A percentile compares a stretch with the other conserved stretches of the same genome.
These are phyloP conservation scores for Lumbricus terrestris DNA, from an alignment of 2,888 invertebrate genomes.

Conservation along the genomic window DNA sequence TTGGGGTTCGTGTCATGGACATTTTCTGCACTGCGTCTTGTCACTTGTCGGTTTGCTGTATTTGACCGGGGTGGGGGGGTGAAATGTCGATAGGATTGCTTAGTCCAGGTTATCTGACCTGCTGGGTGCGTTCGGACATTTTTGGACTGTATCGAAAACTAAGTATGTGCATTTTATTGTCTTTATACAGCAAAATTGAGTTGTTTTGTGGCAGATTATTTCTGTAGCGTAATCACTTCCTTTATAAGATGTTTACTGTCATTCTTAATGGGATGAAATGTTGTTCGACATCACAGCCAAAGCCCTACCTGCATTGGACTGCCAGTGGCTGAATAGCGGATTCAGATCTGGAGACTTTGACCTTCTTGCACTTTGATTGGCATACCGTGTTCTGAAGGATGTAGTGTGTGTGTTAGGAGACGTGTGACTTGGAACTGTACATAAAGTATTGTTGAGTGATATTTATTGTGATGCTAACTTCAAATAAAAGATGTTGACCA, in stretches of 20 bases:
- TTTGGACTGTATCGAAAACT: background rate
- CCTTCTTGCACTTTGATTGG: background rate
- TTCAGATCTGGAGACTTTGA: background rate
- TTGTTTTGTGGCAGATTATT: background rate
- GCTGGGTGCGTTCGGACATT: background rate
- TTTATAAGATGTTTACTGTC: background rate
- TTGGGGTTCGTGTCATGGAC: background rate
- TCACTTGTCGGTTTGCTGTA: background rate
- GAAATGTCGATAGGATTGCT: background rate
- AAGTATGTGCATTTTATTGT: background rate
- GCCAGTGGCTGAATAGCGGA: background rate
- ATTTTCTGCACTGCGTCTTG: background rate
- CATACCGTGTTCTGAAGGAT: background rate
- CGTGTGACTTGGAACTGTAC: background rate
- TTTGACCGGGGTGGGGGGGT: background rate
- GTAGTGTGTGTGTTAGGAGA: background rate
- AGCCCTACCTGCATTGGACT: background rate
- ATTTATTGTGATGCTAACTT: conserved; percentile 3
- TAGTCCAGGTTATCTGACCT: background rate
- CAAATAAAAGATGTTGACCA: conserved; percentile 3
- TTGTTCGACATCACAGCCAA: background rate
- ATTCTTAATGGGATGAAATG: background rate
- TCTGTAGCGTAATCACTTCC: background rate
- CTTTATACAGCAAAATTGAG: background rate
- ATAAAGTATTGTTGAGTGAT: background rate